Evolutionary conservation across 2,888 invertebrate species (phyloP).

Genomic region (Conops quadrifasciatus): DNA sequence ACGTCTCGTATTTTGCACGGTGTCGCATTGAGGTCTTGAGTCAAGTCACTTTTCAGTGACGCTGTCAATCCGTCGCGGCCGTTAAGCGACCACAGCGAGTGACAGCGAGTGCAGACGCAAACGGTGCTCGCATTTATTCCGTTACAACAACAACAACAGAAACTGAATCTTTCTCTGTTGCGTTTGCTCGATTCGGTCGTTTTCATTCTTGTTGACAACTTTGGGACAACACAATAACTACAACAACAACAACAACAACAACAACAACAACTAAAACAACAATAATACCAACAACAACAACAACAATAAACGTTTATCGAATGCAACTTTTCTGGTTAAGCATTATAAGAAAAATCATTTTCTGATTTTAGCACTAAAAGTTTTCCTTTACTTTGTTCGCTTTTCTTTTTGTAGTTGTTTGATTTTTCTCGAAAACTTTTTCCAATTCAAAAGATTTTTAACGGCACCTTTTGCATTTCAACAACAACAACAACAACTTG

Average conservation of each 20-base stretch:
- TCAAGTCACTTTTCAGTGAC: no score
- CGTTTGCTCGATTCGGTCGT: neutral
- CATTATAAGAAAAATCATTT: neutral
- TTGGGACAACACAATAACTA: neutral
- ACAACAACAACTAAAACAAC: constrained; percentile 14
- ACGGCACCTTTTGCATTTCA: constrained; percentile 20
- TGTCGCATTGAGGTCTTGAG: no score
- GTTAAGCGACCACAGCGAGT: no score
- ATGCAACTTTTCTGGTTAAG: constrained; percentile 21
- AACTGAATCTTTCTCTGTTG: neutral
- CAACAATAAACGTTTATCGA: neutral
- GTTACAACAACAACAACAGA: neutral
- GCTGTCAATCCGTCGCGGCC: no score
- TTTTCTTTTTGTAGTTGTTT: neutral
- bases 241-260: constrained; percentile 14
- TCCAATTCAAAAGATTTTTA: constrained; percentile 10
- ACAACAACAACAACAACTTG: neutral
- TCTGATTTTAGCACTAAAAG: neutral
- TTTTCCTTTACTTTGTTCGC: constrained; percentile 9
- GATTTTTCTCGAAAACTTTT: constrained; percentile 25
- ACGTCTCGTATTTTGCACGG: no score
- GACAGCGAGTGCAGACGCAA: no score
- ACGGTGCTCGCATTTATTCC: neutral
- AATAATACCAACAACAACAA: constrained; percentile 15
- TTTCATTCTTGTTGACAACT: neutral